phyloP scores from a whole-genome alignment of 1,140 invertebrate genomes.

The Leptopilina clavipes region DNA sequence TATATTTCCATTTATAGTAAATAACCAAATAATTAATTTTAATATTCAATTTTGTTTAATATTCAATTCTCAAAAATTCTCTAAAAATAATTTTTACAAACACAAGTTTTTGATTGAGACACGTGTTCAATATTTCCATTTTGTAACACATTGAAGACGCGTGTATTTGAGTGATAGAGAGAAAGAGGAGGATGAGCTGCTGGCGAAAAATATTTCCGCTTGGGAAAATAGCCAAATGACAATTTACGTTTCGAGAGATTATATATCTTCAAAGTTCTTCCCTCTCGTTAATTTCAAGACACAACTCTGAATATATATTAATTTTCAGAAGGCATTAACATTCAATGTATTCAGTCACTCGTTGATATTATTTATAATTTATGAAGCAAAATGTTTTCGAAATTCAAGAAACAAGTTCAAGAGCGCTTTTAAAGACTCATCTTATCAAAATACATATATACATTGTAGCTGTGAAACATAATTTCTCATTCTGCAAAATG shows the following conservation, averaged over 20 bases:
- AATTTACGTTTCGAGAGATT: background rate
- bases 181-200: background rate
- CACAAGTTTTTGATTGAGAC: background rate
- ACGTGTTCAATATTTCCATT: constrained; percentile 6
- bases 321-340: background rate
- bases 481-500: too few relatives aligned
- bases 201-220: constrained; percentile 39
- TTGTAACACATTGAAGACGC: background rate
- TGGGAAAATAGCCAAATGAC: constrained; percentile 43
- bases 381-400: too few relatives aligned
- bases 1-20: background rate
- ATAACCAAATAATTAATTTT: too few relatives aligned
- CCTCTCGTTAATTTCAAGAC: background rate
- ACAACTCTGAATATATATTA: background rate
- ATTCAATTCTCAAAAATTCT: too few relatives aligned
- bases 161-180: background rate
- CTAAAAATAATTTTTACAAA: background rate
- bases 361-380: too few relatives aligned
- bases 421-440: too few relatives aligned
- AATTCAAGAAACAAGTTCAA: too few relatives aligned
- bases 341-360: background rate
- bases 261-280: background rate
- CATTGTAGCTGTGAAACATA: too few relatives aligned
- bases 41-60: too few relatives aligned
- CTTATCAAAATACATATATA: too few relatives aligned